phyloP scores from a whole-genome alignment of 2,113 vertebrate genomes.

The Oreamnos americanus region DNA sequence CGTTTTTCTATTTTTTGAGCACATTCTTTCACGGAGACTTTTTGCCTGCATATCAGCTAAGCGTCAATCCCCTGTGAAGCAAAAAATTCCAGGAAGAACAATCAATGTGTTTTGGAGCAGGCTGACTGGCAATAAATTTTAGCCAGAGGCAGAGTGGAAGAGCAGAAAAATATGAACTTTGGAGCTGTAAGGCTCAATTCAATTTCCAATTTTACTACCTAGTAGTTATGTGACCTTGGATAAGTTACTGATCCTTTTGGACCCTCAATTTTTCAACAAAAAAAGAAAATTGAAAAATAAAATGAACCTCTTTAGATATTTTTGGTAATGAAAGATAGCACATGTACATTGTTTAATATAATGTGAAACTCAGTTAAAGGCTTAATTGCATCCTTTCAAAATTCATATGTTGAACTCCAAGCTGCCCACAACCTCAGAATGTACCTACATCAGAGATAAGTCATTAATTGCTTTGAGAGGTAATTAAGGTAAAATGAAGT shows the following conservation, averaged over 20 bases:
- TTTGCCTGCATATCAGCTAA: neutral
- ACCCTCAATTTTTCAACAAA: neutral
- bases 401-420: neutral
- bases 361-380: neutral
- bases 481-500: neutral
- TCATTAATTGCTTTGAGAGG: neutral
- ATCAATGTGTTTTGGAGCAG: neutral
- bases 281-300: neutral
- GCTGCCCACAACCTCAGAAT: neutral
- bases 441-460: neutral
- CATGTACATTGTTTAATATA: neutral
- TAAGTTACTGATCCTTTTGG: neutral
- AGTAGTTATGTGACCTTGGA: neutral
- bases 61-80: neutral
- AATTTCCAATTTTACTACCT: neutral
- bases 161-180: neutral
- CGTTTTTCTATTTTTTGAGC: conserved; percentile 9
- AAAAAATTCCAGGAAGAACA: conserved; percentile 25
- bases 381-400: neutral
- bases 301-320: neutral
- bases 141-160: neutral
- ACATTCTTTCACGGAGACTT: neutral
- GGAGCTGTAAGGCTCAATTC: neutral
- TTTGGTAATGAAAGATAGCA: neutral
- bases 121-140: neutral